These are phyloP conservation scores for Paracyclopina nana DNA, from an alignment of 1,140 invertebrate species.

Conservation along the genomic window DNA sequence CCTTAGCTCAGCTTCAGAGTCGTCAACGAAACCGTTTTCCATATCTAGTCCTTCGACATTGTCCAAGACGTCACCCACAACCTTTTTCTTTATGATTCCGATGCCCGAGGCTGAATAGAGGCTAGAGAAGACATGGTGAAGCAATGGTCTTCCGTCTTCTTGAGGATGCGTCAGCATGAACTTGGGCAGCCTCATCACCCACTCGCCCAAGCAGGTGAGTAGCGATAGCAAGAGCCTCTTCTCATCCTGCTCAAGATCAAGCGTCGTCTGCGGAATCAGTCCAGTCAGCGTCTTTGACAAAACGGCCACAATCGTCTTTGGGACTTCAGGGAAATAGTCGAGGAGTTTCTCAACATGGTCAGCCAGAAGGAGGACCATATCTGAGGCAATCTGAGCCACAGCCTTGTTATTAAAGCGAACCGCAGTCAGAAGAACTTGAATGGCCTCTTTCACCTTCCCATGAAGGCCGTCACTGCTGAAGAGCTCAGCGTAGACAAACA, in stretches of 20 bases:
- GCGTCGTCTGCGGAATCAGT: slow-evolving; percentile 7
- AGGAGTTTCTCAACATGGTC: slow-evolving; percentile 54
- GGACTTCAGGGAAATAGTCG: slow-evolving; percentile 51
- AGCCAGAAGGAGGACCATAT: slow-evolving; percentile 53
- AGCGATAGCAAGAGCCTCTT: slow-evolving; percentile 54
- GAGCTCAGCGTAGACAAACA: slow-evolving; percentile 45
- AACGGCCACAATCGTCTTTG: slow-evolving; percentile 49
- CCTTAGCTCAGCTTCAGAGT: background rate
- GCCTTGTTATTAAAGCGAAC: slow-evolving; percentile 40
- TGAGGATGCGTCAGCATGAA: slow-evolving; percentile 26
- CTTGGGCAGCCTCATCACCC: slow-evolving; percentile 56
- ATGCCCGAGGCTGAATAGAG: slow-evolving; percentile 1
- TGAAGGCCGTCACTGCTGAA: slow-evolving; percentile 34
- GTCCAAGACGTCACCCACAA: slow-evolving; percentile 35
- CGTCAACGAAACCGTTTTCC: slow-evolving; percentile 19
- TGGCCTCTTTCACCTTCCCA: slow-evolving; percentile 52
- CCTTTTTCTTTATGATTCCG: background rate
- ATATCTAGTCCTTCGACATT: slow-evolving; percentile 26
- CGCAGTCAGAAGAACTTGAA: slow-evolving; percentile 64
- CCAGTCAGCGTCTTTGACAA: slow-evolving; percentile 17
- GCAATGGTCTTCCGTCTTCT: slow-evolving; percentile 27
- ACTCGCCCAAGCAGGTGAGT: slow-evolving; percentile 74
- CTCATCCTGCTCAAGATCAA: slow-evolving; percentile 32
- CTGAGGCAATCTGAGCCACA: slow-evolving; percentile 43
- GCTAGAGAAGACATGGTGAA: slow-evolving; percentile 39